These are phyloP conservation scores for Hylaeus volcanicus DNA, from an alignment of 1,140 invertebrate species.

Conservation along the genomic window DNA sequence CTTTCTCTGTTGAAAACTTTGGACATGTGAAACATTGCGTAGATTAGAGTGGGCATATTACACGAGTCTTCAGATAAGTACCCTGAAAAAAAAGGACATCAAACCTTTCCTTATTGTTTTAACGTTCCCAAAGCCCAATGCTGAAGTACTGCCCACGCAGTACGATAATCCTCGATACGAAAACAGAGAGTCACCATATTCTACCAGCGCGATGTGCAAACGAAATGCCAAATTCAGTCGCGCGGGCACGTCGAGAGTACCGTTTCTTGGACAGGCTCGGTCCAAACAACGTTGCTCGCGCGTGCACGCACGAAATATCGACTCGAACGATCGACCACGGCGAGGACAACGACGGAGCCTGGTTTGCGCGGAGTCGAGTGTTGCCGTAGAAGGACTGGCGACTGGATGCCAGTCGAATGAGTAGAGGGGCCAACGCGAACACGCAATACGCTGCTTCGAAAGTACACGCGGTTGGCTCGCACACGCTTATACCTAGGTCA, in stretches of 20 bases:
- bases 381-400: constrained; percentile 78
- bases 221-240: constrained; percentile 42
- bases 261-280: constrained; percentile 38
- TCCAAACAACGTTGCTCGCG: constrained; percentile 11
- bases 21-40: too few relatives aligned
- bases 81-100: too few relatives aligned
- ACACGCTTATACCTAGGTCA: constrained; percentile 37
- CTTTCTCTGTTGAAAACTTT: neutral
- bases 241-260: constrained; percentile 42
- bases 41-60: too few relatives aligned
- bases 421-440: constrained; percentile 63
- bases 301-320: constrained; percentile 50
- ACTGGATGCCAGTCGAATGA: constrained; percentile 65
- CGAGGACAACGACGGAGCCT: constrained; percentile 46
- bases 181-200: neutral
- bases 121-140: too few relatives aligned
- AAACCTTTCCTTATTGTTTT: too few relatives aligned
- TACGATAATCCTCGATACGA: neutral
- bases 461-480: constrained; percentile 18
- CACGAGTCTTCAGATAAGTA: too few relatives aligned
- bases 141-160: neutral
- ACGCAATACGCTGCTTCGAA: constrained; percentile 38
- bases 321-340: constrained; percentile 52
- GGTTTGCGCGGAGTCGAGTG: constrained; percentile 53
- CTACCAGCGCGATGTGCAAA: neutral